These are phyloP conservation scores for Phaetusa simplex DNA, from an alignment of 2,113 vertebrate genomes.

Conservation along the genomic window DNA sequence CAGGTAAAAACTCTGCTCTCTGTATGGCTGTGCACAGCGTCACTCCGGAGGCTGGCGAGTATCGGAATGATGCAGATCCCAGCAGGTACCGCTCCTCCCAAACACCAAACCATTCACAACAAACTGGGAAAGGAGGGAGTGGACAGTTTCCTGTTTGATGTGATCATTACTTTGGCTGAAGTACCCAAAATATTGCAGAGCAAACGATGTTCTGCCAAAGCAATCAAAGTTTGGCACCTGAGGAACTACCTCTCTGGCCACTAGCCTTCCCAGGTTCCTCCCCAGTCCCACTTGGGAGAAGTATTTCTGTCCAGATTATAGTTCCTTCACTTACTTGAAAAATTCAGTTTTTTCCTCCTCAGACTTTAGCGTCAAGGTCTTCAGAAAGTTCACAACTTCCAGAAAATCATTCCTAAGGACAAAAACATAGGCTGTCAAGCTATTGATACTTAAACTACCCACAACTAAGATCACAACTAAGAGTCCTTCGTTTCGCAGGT, in stretches of 20 bases:
- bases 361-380: slow-evolving; percentile 91
- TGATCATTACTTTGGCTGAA: neutral
- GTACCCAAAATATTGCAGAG: neutral
- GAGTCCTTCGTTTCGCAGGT: neutral
- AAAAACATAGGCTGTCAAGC: neutral
- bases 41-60: neutral
- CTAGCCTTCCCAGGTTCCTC: neutral
- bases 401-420: slow-evolving; percentile 92
- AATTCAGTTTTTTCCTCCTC: slow-evolving; percentile 98
- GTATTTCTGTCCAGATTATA: neutral
- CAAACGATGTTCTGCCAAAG: neutral
- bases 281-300: neutral
- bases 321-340: slow-evolving; percentile 88
- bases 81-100: neutral
- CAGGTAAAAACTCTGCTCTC: neutral
- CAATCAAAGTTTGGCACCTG: neutral
- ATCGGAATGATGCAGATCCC: neutral
- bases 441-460: neutral
- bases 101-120: neutral
- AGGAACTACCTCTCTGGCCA: neutral
- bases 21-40: rapidly evolving
- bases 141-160: neutral
- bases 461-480: neutral
- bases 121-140: neutral
- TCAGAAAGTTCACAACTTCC: slow-evolving; percentile 94